phyloP scores from a whole-genome alignment of 2,113 vertebrate genomes.

The Myotis davidii region DNA sequence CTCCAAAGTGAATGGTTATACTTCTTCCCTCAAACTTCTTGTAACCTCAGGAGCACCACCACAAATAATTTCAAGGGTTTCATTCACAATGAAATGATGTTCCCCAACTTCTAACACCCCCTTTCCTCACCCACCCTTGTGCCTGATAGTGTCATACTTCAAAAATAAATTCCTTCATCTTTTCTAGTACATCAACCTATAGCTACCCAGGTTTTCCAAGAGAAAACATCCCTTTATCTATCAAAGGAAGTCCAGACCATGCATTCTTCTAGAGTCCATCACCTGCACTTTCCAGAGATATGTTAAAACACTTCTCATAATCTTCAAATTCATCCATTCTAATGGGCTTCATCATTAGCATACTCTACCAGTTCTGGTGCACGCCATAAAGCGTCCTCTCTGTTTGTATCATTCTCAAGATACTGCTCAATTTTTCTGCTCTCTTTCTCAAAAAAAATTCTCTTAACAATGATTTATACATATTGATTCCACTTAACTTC shows the following conservation, averaged over 20 bases:
- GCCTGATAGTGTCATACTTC: neutral
- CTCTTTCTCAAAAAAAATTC: neutral
- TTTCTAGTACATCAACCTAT: neutral
- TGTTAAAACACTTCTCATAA: neutral
- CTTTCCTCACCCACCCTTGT: neutral
- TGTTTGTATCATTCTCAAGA: neutral
- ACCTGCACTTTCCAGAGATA: neutral
- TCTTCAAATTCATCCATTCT: neutral
- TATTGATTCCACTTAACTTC: neutral
- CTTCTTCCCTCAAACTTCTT: neutral
- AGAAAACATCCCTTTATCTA: neutral
- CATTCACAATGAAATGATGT: neutral
- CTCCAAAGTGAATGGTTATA: neutral
- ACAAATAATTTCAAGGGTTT: neutral
- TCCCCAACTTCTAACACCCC: neutral
- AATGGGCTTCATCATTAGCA: neutral
- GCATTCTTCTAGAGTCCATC: neutral
- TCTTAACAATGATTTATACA: neutral
- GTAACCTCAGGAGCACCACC: neutral
- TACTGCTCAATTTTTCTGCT: neutral
- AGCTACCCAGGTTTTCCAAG: neutral
- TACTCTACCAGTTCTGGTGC: no score
- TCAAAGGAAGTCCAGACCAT: neutral
- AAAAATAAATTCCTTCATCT: neutral
- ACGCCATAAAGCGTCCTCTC: neutral